Base-by-base conservation (phyloP, 2,888 invertebrate species). In the Lepidochrysops patricia region DNA sequence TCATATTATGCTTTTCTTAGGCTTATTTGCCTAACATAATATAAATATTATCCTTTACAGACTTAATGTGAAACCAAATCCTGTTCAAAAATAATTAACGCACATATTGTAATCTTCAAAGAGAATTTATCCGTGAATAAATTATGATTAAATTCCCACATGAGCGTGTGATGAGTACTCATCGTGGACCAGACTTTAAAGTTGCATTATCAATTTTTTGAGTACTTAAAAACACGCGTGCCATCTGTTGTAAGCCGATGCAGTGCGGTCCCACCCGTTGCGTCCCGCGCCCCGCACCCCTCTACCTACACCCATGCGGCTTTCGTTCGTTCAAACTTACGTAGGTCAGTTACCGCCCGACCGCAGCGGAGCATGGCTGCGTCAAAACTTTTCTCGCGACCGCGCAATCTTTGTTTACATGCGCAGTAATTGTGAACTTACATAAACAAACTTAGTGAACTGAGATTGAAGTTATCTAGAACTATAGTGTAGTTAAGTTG, bases 331-430 rank as follows among this genome's bases (percentile, higher is more conserved):
- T 86, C 86, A 88, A 88, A 88, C 89, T 89, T 90, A 79, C 89
- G 89, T 88, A 90, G 90, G 90, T 90, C 90, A 90, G 90, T 90
- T 90, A 90, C 89, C 88, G 89, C 85, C 85, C 84, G 86, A 89
- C 87, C 88, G 84, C 88, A 85, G 80, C 82, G 83, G 87, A 89
- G 88, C 76, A 88, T 89, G 89, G 89, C 86, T 83, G 90, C 83
- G 88, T 84, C 80, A 84, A 86, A 85, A 84, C 77, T 85, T 87
- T 85, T 84, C 76, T 75, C 82, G 83, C 85, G 83, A 74, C 73
- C 80, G 75, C 86, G 80, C 81, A 82, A 73, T 83, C 76, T 79
- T 74, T 88, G 88, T 88, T 87, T 88, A 88, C 89, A 84, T 81
- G 76, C 82, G 82, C 73, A 82, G 67, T 86, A 79, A 79, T 72